Base-by-base conservation (phyloP, 37 sponge, comb jelly and placozoan genomes). In the Halichondria panicea region DNA sequence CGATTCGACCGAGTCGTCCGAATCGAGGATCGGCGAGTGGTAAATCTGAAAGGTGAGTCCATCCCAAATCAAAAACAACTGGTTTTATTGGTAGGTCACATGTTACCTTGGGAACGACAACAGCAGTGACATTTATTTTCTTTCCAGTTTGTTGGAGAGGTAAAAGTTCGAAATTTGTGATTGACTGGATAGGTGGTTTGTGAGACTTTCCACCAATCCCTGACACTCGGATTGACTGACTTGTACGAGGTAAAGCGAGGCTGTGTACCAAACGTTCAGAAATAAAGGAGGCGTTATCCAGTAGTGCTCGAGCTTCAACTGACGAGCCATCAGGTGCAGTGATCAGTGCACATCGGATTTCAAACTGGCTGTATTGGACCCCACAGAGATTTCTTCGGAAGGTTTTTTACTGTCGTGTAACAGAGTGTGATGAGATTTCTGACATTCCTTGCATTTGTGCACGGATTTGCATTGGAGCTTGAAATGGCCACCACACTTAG, bases 251-350 rank as follows among this genome's bases (percentile, higher is more conserved):
- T 27, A 73, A 43, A 38, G 66, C 64, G 6, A 82, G 67, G 35
- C 63, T 46, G 24, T 82, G 74, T 53, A 55, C 82, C n/a, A 82
- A 37, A 36, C 66, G 82, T 46, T 82, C 82, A 13, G 82, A 73
- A 25, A 82, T 53, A 39, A 82, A 73, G n/a, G 81, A 78, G 33
- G 69, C 68, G 25, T 68, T 78, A 59, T 82, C 67, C 43, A 82
- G 43, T 48, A 82, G 44, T 71, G 81, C 81, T 66, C 82, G 45
- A 42, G 60, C 82, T 74, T 82, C 82, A 31, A 82, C 74, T 19
- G 67, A 55, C 3, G 74, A 82, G 54, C 82, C 82, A 52, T 82
- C 82, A 46, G 82, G 82, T 19, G 74, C 66, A 40, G 41, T 30
- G 22, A 82, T 35, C 45, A 72, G 31, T n/a, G n/a, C 35, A 82